Conservation (phyloP, 2,113 vertebrate genomes). For the Planiliza haematocheilus region DNA sequence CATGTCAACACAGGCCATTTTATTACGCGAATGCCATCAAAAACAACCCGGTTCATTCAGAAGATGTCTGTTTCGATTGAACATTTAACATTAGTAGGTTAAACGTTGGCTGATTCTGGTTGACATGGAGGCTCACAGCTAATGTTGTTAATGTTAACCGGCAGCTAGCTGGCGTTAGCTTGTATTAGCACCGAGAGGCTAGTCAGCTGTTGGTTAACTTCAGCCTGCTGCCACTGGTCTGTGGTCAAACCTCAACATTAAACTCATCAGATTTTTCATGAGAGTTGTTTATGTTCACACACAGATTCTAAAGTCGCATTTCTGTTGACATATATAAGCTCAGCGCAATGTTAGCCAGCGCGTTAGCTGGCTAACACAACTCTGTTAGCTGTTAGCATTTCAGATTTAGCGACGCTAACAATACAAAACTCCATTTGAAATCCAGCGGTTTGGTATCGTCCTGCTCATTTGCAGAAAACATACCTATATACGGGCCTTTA, state of each 20-base stretch:
- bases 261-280: not conserved
- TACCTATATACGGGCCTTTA: fast-evolving
- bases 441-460: not conserved
- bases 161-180: conserved; percentile 34
- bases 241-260: not conserved
- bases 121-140: conserved; percentile 22
- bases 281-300: not conserved
- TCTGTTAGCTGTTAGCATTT: conserved; percentile 41
- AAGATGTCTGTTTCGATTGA: too few species aligned
- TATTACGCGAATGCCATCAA: too few species aligned
- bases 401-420: not conserved
- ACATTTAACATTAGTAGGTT: too few species aligned
- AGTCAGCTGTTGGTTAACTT: not conserved
- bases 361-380: conserved; percentile 32
- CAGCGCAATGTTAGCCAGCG: not conserved
- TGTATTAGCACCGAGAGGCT: conserved; percentile 11
- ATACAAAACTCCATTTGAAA: not conserved
- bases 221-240: not conserved
- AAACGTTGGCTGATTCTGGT: not conserved
- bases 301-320: not conserved
- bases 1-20: too few species aligned
- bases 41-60: too few species aligned
- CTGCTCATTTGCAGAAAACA: not conserved
- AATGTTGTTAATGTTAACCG: conserved; percentile 9
- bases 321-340: not conserved